Base-by-base conservation (phyloP, 2,888 invertebrate species). In the Candidula unifasciata region DNA sequence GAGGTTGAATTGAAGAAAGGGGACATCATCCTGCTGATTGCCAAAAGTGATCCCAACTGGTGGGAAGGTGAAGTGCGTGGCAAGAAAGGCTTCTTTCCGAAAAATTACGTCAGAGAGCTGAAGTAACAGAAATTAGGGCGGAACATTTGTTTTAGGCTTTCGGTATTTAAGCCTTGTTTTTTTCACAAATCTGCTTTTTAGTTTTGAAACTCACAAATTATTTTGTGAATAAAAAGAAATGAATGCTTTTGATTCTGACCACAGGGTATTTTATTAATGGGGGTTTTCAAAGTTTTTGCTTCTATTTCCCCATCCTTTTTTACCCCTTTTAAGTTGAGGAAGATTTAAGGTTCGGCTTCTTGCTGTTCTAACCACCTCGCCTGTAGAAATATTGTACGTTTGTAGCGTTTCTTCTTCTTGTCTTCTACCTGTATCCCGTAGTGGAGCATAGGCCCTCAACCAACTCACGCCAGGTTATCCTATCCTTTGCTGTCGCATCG, bases 1-100 rank as follows among this genome's bases (percentile, higher is more conserved):
- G 99, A 99, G 95, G 95, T 99, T 93, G 98, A 98, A 94, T 98
- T 99, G 94, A 96, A 96, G 94, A 96, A 98, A 94, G 99, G 99
- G 88, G 99, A 99, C 95, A 97, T 99, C 90, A 98, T 99, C 93
- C 97, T 97, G 84, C 98, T 99, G 89, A 97, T 97, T 89, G 98
- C 99, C 95, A 96, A 97, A 93, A 96, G 96, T 81, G 97, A 97
- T 94, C 96, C 96, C 89, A 96, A 97, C 93, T 94, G 94, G 94
- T 97, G 97, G 97, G 97, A 98, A 93, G 98, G 98, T 88, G 96
- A 97, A 94, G 87, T 87, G 57, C 30, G 79, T 30, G 83, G 83
- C 27, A 76, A 66, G 35, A 69, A 66, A 77, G 87, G 87, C 35
- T 84, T 87, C 30, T 87, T 87, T 44, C 86, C 87, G 3, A 81